phyloP scores from a whole-genome alignment of 2,113 vertebrate species.

The Kryptolebias marmoratus region DNA sequence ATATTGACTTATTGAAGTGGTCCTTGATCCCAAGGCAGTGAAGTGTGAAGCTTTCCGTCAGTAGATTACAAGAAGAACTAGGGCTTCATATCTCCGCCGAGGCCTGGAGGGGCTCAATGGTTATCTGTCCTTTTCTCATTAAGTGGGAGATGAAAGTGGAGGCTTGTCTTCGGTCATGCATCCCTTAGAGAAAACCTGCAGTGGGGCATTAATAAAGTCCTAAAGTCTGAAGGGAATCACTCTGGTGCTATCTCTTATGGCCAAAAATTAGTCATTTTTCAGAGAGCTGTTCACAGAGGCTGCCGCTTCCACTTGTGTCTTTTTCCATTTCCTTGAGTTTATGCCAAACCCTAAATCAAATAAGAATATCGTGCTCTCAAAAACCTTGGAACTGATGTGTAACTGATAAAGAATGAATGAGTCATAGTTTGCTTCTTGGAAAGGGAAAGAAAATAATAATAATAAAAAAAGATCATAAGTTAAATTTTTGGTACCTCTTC shows the following conservation, averaged over 20 bases:
- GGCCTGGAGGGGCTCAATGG: conserved; percentile 61
- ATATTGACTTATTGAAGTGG: conserved; percentile 67
- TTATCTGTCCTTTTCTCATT: conserved; percentile 77
- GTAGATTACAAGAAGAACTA: conserved; percentile 56
- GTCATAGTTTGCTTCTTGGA: neutral
- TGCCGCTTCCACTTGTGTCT: conserved; percentile 36
- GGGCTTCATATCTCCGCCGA: conserved; percentile 51
- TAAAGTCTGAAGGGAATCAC: conserved; percentile 58
- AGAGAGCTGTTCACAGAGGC: conserved; percentile 40
- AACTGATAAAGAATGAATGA: conserved; percentile 15
- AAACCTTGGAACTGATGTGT: conserved; percentile 5
- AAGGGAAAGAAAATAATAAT: no score
- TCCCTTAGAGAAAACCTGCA: conserved; percentile 70
- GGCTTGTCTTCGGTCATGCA: conserved; percentile 59
- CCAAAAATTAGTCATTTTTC: conserved; percentile 53
- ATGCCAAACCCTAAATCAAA: conserved; percentile 21
- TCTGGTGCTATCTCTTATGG: conserved; percentile 47
- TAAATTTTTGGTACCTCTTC: no score
- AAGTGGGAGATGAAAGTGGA: conserved; percentile 68
- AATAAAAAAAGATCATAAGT: neutral
- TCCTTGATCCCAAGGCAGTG: conserved; percentile 42
- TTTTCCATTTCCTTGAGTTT: conserved; percentile 32
- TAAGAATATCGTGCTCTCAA: conserved; percentile 6
- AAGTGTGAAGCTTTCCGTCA: conserved; percentile 49
- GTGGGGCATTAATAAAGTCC: conserved; percentile 68